Conservation (phyloP, 2,888 invertebrate genomes). For the Nineta flava region DNA sequence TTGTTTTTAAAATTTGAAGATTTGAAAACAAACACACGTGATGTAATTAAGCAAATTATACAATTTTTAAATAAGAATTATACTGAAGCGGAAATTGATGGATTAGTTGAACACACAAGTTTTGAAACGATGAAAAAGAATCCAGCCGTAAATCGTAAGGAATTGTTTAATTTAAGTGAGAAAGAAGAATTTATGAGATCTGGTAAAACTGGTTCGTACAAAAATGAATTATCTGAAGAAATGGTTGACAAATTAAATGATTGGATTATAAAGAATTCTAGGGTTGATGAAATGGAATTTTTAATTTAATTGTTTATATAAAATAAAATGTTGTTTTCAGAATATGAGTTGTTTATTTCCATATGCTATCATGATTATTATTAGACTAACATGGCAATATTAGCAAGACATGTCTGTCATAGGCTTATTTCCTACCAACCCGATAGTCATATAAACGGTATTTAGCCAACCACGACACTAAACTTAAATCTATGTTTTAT, state of each 20-base stretch:
- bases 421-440: too few species aligned
- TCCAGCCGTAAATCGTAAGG: not conserved
- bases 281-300: too few species aligned
- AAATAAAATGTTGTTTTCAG: too few species aligned
- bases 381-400: too few species aligned
- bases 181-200: not conserved
- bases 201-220: not conserved
- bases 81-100: not conserved
- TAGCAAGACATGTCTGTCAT: too few species aligned
- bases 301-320: too few species aligned
- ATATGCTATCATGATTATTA: too few species aligned
- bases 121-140: not conserved
- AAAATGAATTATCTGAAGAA: not conserved
- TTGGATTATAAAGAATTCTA: not conserved
- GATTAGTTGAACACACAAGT: not conserved
- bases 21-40: not conserved
- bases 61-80: not conserved
- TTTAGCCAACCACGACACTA: too few species aligned
- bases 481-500: too few species aligned
- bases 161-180: not conserved
- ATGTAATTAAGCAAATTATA: not conserved
- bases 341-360: too few species aligned
- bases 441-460: too few species aligned
- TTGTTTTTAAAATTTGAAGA: not conserved
- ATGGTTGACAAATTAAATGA: not conserved